Base-by-base conservation (phyloP, 2,888 invertebrate species). In the Proisotoma minuta region DNA sequence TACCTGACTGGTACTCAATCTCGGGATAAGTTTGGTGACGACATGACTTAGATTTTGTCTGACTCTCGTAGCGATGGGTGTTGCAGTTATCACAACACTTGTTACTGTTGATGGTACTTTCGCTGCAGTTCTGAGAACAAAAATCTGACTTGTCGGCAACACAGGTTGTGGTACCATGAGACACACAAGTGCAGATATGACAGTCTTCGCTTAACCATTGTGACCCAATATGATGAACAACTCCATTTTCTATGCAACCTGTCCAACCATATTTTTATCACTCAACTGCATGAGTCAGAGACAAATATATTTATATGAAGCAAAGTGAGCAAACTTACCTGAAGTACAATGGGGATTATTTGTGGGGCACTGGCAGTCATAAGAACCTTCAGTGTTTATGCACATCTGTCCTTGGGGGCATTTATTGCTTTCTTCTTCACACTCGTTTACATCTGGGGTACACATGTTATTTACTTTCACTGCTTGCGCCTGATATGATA, bases 381-480 rank as follows among this genome's bases (percentile, higher is more conserved):
- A 92, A 59, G 87, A 84, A 53, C 93, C 92, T 52, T 88, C 85
- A 8, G 83, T 85, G 78, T 92, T 92, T 73, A 87, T 81, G 79
- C 92, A 93, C 72, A 83, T 83, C 72, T 90, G 87, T 73, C 84
- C 85, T 50, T 84, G 82, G 77, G 90, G 89, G 77, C 93, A 93
- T 65, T 88, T 88, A 79, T 90, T 87, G 49, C 80, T 81, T 65
- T 85, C 84, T 75, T 86, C 85, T 75, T 82, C 80, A 77, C 93
- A 92, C 79, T 92, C 92, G 78, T 92, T 86, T 12, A 43, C 43
- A 43, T 43, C 43, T 43, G 18, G 34, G 15, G 15, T 40, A 23
- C 2, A 10, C 5, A 20, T n/a, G 29, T 28, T 53, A 2, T 15
- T 8, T 27, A 3, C 8, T 51, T 15, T n/a, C 28, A 52, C 49